Conservation (phyloP, 2,797 vertebrate genomes). For the Graptemys geographica region DNA sequence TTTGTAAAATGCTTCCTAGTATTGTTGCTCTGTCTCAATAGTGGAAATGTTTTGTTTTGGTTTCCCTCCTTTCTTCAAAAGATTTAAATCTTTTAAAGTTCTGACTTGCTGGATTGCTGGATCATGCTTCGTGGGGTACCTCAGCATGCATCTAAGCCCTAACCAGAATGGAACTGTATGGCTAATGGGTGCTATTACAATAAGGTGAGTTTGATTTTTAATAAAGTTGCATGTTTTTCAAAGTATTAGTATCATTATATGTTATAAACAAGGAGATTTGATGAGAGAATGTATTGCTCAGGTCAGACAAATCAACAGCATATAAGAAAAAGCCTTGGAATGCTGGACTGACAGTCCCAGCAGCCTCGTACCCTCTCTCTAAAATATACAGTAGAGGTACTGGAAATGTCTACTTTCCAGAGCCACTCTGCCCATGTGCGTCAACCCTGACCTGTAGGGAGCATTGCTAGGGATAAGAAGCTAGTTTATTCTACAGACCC, state of each 20-base stretch:
- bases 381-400: not conserved
- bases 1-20: too few species aligned
- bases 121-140: too few species aligned
- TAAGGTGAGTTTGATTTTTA: not conserved
- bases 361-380: not conserved
- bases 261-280: not conserved
- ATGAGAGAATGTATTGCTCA: not conserved
- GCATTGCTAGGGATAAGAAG: too few species aligned
- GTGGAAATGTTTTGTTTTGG: accelerated
- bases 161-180: too few species aligned
- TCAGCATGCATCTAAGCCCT: too few species aligned
- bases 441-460: not conserved
- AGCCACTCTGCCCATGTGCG: not conserved
- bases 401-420: not conserved
- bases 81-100: not conserved
- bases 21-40: not conserved
- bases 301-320: not conserved
- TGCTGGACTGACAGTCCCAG: not conserved
- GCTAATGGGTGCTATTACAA: not conserved
- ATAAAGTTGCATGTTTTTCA: accelerated
- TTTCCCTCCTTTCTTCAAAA: not conserved
- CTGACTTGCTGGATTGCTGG: too few species aligned
- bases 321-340: not conserved
- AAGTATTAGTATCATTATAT: accelerated
- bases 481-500: too few species aligned